Conservation (phyloP, 2,888 invertebrate species). For the Strigamia maritima region DNA sequence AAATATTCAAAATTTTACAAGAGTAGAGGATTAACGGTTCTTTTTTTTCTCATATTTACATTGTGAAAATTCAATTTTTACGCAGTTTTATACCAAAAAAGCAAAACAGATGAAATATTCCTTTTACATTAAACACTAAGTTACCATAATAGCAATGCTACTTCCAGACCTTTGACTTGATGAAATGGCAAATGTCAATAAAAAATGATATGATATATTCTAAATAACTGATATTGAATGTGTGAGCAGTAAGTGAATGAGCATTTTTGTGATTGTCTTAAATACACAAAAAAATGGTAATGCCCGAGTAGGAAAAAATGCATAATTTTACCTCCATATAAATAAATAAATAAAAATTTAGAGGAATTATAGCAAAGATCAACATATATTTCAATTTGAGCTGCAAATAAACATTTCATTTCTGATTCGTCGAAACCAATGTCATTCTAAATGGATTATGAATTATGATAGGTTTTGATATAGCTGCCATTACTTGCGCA, state of each 20-base stretch:
- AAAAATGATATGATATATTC: conserved; percentile 4
- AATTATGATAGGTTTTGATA: background rate
- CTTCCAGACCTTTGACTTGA: background rate
- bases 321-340: background rate
- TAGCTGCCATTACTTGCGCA: background rate
- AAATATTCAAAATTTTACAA: no score
- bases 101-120: background rate
- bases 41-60: no score
- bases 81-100: background rate
- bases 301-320: background rate
- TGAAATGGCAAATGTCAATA: background rate
- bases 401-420: background rate
- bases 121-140: background rate
- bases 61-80: no score
- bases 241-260: conserved; percentile 1
- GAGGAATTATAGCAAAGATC: background rate
- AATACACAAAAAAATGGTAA: background rate
- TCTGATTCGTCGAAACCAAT: background rate
- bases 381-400: background rate
- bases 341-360: background rate
- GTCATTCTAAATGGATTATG: background rate
- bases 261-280: background rate
- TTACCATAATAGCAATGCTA: background rate
- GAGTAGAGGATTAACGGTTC: no score
- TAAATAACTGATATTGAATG: background rate